Evolutionary conservation across 64 coral and sea anemone genomes (phyloP).

Genomic region (Anthopleura sola): DNA sequence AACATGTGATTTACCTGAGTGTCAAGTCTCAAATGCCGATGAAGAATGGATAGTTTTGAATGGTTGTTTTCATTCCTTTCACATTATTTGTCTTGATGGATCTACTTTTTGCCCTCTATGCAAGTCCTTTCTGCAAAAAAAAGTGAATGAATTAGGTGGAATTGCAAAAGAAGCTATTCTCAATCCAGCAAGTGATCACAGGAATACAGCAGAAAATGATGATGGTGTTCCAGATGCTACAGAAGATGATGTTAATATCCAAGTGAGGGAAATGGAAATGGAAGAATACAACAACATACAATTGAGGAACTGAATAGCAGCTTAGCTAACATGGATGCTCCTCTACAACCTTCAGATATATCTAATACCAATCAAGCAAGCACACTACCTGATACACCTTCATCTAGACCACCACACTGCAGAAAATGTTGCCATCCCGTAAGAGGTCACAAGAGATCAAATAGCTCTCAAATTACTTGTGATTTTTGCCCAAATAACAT

Average conservation of each 20-base stretch:
- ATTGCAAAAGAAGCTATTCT: too few relatives aligned
- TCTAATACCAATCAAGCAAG: too few relatives aligned
- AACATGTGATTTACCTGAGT: conserved; percentile 40
- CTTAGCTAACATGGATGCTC: too few relatives aligned
- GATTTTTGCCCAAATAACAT: not conserved
- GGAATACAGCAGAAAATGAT: not conserved
- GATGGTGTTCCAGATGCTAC: not conserved
- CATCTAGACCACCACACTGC: not conserved
- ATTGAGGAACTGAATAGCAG: too few relatives aligned
- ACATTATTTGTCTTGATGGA: conserved; percentile 29
- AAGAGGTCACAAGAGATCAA: not conserved
- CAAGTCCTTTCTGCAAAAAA: conserved; percentile 31
- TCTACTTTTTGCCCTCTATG: conserved; percentile 32
- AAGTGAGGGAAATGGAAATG: not conserved
- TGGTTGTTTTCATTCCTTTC: conserved; percentile 57
- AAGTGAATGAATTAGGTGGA: conserved; percentile 30
- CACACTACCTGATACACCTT: not conserved
- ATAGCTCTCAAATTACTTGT: too few relatives aligned
- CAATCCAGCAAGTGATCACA: conserved; percentile 19
- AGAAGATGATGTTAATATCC: not conserved
- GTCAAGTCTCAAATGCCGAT: not conserved
- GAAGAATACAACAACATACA: not conserved
- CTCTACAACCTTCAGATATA: too few relatives aligned
- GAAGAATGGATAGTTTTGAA: conserved; percentile 37
- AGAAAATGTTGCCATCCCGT: not conserved